Conservation (phyloP, 2,888 invertebrate species). For the Sphecodes monilicornis region DNA sequence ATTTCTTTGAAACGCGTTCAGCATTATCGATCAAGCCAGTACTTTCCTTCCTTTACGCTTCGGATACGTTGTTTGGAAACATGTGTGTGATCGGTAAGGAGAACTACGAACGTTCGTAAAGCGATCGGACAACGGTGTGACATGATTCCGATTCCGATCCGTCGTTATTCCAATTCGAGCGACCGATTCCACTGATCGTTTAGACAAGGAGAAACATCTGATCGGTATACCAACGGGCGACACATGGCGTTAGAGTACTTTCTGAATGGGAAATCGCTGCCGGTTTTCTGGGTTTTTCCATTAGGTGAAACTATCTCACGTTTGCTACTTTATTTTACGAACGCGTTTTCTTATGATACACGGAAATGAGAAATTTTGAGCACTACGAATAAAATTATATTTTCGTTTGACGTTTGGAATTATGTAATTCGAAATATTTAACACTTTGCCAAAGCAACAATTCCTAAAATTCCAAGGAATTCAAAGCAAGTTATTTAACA, state of each 20-base stretch:
- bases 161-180: background rate
- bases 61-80: background rate
- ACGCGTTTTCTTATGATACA: background rate
- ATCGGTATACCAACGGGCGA: background rate
- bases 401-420: no score
- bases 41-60: background rate
- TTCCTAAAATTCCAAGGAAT: no score
- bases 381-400: no score
- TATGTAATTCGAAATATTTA: no score
- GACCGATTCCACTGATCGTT: background rate
- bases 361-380: no score
- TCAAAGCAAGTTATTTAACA: no score
- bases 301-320: background rate
- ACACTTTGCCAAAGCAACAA: no score
- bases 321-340: background rate
- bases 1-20: conserved; percentile 12
- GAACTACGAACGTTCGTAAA: conserved; percentile 11
- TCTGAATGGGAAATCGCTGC: background rate
- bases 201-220: background rate
- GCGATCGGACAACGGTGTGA: conserved; percentile 4
- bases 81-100: conserved; percentile 61
- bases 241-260: background rate
- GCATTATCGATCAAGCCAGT: conserved; percentile 36
- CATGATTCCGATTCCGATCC: background rate
- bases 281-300: background rate